Percentiles rank a stretch among this genome's conserved stretches.
phyloP scores from a whole-genome alignment of 2,113 vertebrate species.

The Turdus rufiventris region DNA sequence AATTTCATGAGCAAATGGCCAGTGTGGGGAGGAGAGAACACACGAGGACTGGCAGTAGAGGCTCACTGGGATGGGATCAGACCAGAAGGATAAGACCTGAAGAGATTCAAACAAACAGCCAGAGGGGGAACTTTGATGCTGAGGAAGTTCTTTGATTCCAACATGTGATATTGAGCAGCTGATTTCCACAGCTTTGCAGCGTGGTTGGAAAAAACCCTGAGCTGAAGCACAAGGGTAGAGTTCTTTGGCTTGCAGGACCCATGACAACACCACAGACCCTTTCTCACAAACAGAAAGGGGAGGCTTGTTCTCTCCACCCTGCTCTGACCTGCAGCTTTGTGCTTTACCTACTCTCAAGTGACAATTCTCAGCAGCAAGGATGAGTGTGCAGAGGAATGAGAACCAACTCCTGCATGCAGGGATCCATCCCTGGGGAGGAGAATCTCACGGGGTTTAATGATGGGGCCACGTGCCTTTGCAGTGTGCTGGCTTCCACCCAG shows the following conservation, averaged over 20 bases:
- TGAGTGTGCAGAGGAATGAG: not conserved
- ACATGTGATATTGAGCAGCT: slow-evolving; percentile 1
- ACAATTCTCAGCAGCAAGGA: not conserved
- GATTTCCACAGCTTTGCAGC: not conserved
- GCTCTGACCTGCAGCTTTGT: not conserved
- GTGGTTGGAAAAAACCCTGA: not conserved
- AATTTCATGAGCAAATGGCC: not conserved
- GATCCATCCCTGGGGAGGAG: not conserved
- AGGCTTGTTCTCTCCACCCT: not conserved
- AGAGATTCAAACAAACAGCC: not conserved
- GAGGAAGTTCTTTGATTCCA: not conserved
- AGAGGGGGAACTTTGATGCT: not conserved
- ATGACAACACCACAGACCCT: not conserved
- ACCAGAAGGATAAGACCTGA: not conserved
- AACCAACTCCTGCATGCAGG: not conserved
- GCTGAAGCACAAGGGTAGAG: not conserved
- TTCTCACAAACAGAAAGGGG: not conserved
- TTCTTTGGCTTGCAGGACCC: not conserved
- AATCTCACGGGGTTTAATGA: not conserved
- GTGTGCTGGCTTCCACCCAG: not conserved
- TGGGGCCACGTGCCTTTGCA: not conserved
- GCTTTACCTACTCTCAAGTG: not conserved
- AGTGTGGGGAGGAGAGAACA: not conserved
- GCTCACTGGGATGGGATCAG: not conserved
- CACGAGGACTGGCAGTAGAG: rapidly evolving